A percentile compares a stretch with the other conserved stretches of the same genome.
Conservation (phyloP, 2,888 invertebrate species). For the Amphipyra tragopoginis region DNA sequence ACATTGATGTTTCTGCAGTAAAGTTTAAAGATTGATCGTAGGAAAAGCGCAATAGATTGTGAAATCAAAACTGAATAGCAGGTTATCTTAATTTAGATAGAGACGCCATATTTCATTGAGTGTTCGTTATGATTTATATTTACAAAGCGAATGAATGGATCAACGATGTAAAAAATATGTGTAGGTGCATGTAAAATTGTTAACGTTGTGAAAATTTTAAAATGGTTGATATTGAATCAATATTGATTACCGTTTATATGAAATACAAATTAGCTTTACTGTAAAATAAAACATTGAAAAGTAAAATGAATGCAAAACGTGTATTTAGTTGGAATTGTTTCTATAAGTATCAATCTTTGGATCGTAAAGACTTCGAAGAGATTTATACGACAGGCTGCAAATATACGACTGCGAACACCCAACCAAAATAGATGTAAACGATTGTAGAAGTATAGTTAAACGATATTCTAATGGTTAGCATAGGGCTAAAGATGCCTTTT, state of each 20-base stretch:
- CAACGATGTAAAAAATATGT: slow-evolving; percentile 8
- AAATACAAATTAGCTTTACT: no score
- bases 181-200: neutral
- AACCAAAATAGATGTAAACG: slow-evolving; percentile 43
- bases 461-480: slow-evolving; percentile 1
- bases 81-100: slow-evolving; percentile 40
- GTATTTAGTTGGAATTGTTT: slow-evolving; percentile 34
- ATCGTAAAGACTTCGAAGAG: slow-evolving; percentile 40
- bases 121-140: slow-evolving; percentile 33
- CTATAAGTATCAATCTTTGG: slow-evolving; percentile 44
- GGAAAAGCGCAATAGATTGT: slow-evolving; percentile 31
- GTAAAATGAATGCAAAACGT: slow-evolving; percentile 26
- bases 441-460: slow-evolving; percentile 13
- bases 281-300: slow-evolving; percentile 8
- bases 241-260: slow-evolving; percentile 2
- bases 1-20: slow-evolving; percentile 41
- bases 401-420: slow-evolving; percentile 45
- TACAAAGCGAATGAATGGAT: slow-evolving; percentile 24
- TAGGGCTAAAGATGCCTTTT: slow-evolving; percentile 7
- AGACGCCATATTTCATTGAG: slow-evolving; percentile 22
- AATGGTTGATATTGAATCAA: slow-evolving; percentile 16
- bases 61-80: slow-evolving; percentile 25
- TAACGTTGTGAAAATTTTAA: neutral
- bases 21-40: slow-evolving; percentile 17
- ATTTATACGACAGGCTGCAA: slow-evolving; percentile 47